Evolutionary conservation across 2,113 vertebrate species (phyloP).

Genomic region (Argyrosomus japonicus): DNA sequence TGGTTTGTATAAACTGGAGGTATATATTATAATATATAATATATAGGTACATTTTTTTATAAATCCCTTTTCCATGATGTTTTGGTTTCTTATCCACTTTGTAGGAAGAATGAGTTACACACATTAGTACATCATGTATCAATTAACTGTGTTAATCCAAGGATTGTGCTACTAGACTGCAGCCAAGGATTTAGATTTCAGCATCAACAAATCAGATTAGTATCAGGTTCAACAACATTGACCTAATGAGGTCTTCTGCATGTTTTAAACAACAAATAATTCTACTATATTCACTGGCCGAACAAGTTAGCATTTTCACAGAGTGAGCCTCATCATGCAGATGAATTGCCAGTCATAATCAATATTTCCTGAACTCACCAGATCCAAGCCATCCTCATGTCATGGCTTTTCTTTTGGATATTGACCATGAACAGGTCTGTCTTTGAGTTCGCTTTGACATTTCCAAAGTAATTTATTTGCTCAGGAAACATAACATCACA

Average conservation of each 20-base stretch:
- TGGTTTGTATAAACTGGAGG: background rate
- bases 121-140: background rate
- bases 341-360: conserved; percentile 43
- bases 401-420: conserved; percentile 3
- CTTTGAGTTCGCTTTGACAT: conserved; percentile 19
- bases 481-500: conserved; percentile 58
- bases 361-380: conserved; percentile 38
- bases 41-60: background rate
- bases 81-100: background rate
- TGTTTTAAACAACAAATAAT: conserved; percentile 4
- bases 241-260: background rate
- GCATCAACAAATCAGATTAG: background rate
- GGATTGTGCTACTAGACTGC: background rate
- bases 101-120: background rate
- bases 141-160: background rate
- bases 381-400: conserved; percentile 19
- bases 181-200: background rate
- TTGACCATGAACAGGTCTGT: conserved; percentile 42
- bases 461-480: conserved; percentile 44
- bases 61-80: background rate
- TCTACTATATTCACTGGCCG: background rate
- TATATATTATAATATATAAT: background rate
- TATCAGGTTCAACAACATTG: background rate
- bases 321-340: conserved; percentile 16
- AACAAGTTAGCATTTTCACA: conserved; percentile 24